Conservation (phyloP, 2,797 vertebrate genomes). For the Triplophysa yarkandensis region DNA sequence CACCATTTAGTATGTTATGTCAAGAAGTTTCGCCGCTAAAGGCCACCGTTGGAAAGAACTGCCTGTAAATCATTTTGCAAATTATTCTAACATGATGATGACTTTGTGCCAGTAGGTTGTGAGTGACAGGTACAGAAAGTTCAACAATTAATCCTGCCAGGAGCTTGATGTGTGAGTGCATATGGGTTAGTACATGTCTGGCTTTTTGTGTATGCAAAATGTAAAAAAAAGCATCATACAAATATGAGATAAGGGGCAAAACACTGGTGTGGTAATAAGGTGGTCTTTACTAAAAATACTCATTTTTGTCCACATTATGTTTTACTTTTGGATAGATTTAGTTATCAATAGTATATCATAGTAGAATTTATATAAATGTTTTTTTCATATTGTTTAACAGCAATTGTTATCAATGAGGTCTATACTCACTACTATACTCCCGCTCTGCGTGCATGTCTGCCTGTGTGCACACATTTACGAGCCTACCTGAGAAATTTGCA, state of each 20-base stretch:
- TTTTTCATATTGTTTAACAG: too few species aligned
- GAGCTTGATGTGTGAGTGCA: conserved; percentile 4
- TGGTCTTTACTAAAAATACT: background rate
- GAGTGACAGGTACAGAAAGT: conserved; percentile 37
- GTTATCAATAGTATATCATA: too few species aligned
- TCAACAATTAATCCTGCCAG: conserved; percentile 28
- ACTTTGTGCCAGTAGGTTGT: conserved; percentile 13
- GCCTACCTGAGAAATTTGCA: conserved; percentile 33
- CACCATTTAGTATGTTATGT: background rate
- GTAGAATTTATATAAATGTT: too few species aligned
- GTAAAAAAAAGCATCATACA: background rate
- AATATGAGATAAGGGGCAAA: background rate
- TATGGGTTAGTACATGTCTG: background rate
- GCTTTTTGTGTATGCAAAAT: background rate
- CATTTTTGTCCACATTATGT: background rate
- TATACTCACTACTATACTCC: background rate
- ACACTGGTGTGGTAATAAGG: background rate
- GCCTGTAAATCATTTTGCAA: conserved; percentile 28
- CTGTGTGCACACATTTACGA: conserved; percentile 37
- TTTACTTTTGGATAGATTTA: background rate
- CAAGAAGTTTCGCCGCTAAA: background rate
- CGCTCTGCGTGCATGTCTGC: background rate
- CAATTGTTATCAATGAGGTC: background rate
- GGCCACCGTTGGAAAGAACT: background rate
- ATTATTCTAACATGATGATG: background rate